phyloP scores from a whole-genome alignment of 2,113 vertebrate genomes.

The Neofelis nebulosa region DNA sequence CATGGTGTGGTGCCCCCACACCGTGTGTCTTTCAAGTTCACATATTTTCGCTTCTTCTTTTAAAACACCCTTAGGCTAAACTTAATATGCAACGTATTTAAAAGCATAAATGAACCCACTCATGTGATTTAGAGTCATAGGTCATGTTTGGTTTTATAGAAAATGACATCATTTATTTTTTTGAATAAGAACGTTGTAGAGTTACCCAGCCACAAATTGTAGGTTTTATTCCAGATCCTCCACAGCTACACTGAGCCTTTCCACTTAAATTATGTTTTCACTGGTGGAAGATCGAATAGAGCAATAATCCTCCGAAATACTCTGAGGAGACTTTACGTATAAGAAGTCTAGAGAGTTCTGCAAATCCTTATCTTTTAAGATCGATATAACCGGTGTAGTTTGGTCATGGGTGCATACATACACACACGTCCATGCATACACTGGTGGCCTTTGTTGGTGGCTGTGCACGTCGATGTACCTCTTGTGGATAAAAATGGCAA shows the following conservation, averaged over 20 bases:
- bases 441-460: neutral
- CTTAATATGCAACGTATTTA: neutral
- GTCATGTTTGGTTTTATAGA: neutral
- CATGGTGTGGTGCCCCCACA: too few relatives aligned
- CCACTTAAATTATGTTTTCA: neutral
- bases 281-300: neutral
- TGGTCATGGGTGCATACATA: rapidly evolving
- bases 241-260: neutral
- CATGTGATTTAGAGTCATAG: neutral
- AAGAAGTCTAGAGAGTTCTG: neutral
- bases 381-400: neutral
- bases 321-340: neutral
- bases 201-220: rapidly evolving
- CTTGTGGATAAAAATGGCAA: neutral
- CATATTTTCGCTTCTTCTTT: neutral
- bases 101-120: neutral
- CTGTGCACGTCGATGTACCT: neutral
- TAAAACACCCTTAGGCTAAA: neutral
- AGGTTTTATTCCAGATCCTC: neutral
- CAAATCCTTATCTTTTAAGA: neutral
- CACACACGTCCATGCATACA: rapidly evolving
- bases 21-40: neutral
- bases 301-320: neutral
- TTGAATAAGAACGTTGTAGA: neutral
- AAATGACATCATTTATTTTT: neutral